Base-by-base conservation (phyloP, 2,888 invertebrate species). In the Dicyrtoma fusca region DNA sequence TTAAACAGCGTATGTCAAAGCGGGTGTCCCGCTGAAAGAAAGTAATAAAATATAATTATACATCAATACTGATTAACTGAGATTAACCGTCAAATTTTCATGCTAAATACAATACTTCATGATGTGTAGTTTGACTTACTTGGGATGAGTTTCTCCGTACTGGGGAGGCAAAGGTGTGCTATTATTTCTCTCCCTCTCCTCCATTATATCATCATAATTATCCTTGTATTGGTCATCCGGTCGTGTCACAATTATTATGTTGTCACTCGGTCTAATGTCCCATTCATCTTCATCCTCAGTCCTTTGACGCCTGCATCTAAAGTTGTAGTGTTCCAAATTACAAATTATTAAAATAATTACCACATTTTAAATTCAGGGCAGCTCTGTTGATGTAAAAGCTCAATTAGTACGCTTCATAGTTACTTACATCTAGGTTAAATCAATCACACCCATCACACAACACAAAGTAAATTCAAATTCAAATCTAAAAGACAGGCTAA, bases 101-200 rank as follows among this genome's bases (percentile, higher is more conserved):
- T n/a, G n/a, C n/a, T n/a, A 69, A 14, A 53, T 42, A n/a, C n/a
- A n/a, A n/a, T n/a, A n/a, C n/a, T n/a, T n/a, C n/a, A n/a, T n/a
- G n/a, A n/a, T n/a, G n/a, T n/a, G n/a, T n/a, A n/a, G n/a, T 21
- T 57, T 61, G 13, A 59, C 74, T 70, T 72, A 80, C 80, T 80
- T 79, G 21, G 79, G 79, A 75, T 80, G 80, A 25, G 78, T 78
- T 73, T 77, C 80, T 49, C 76, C 76, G 72, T 80, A 80, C 64
- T 77, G 77, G 6, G 80, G 80, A 26, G 80, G 80, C n/a, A 79
- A 34, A 6, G 79, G 79, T 5, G 80, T 80, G 42, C 69, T 71
- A 47, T 74, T 76, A 17, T 76, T 76, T 45, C 74, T 34, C 23
- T 73, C 69, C 23, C 76, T 74, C 10, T 74, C 51, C 1, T 75